Evolutionary conservation across 2,113 vertebrate species (phyloP).

Genomic region (Danio rerio): DNA sequence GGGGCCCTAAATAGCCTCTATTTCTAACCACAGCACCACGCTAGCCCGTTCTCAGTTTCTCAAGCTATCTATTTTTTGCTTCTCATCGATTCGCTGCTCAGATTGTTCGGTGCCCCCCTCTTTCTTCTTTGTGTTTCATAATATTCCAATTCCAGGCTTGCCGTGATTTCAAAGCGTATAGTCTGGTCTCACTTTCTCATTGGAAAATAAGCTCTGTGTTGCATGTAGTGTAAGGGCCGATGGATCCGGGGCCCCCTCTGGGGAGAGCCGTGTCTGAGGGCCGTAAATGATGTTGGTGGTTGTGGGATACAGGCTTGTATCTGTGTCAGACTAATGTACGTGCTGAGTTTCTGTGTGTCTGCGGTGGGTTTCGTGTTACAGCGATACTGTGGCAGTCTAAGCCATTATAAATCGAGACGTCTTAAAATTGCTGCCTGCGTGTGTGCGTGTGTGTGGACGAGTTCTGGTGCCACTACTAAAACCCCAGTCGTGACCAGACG

Average conservation of each 20-base stretch:
- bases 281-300: conserved; percentile 43
- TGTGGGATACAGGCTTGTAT: conserved; percentile 47
- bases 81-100: conserved; percentile 38
- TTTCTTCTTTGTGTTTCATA: conserved; percentile 30
- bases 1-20: conserved; percentile 34
- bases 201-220: conserved; percentile 26
- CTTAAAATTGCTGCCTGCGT: conserved; percentile 25
- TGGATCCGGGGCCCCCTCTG: conserved; percentile 18
- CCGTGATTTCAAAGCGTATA: conserved; percentile 18
- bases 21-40: conserved; percentile 15
- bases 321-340: conserved; percentile 39
- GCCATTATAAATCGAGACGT: conserved; percentile 45
- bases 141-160: conserved; percentile 40
- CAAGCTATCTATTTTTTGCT: not conserved
- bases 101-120: conserved; percentile 1
- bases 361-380: conserved; percentile 42
- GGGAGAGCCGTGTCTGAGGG: conserved; percentile 43
- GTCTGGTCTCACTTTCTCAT: not conserved
- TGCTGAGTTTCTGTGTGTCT: conserved; percentile 21
- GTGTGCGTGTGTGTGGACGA: not conserved
- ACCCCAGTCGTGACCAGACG: conserved; percentile 7
- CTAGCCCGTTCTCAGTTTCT: conserved; percentile 1
- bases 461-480: conserved; percentile 35
- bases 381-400: conserved; percentile 35
- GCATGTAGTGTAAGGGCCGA: not conserved